These are phyloP conservation scores for Drosophila kepulauana DNA, from an alignment of 1,140 invertebrate species.

Conservation along the genomic window DNA sequence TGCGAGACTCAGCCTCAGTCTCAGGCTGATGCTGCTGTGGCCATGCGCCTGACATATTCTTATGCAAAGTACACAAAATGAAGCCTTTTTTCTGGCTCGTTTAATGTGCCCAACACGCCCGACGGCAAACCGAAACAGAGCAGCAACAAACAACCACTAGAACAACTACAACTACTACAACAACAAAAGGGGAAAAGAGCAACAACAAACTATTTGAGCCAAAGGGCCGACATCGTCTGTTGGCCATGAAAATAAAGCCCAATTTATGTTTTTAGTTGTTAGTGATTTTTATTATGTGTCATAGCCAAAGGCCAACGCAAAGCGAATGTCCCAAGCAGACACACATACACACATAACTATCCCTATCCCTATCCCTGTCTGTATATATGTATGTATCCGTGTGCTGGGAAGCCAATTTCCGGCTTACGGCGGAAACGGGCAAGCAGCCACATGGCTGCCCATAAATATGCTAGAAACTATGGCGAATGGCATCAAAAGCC, in stretches of 20 bases:
- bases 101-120: slow-evolving; percentile 53
- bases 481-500: slow-evolving; percentile 29
- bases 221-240: slow-evolving; percentile 30
- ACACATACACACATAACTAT: slow-evolving; percentile 3
- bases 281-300: slow-evolving; percentile 84
- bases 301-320: slow-evolving; percentile 58
- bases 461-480: slow-evolving; percentile 53
- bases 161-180: slow-evolving; percentile 5
- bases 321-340: slow-evolving; percentile 13
- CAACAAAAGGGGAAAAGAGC: not conserved
- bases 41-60: slow-evolving; percentile 61
- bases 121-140: slow-evolving; percentile 23
- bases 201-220: slow-evolving; percentile 2
- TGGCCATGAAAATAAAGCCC: slow-evolving; percentile 80
- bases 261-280: slow-evolving; percentile 84
- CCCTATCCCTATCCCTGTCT: not conserved
- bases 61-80: slow-evolving; percentile 72
- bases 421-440: slow-evolving; percentile 75
- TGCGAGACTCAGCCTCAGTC: not conserved
- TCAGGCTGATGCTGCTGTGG: not conserved
- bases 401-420: slow-evolving; percentile 71
- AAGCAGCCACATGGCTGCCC: slow-evolving; percentile 33
- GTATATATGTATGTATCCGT: slow-evolving; percentile 34
- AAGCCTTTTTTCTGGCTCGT: slow-evolving; percentile 70
- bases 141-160: not conserved